Evolutionary conservation across 2,797 vertebrate species (phyloP), one percentile per base, ranked within the genome.

Genomic region (Serranus cabrilla): DNA sequence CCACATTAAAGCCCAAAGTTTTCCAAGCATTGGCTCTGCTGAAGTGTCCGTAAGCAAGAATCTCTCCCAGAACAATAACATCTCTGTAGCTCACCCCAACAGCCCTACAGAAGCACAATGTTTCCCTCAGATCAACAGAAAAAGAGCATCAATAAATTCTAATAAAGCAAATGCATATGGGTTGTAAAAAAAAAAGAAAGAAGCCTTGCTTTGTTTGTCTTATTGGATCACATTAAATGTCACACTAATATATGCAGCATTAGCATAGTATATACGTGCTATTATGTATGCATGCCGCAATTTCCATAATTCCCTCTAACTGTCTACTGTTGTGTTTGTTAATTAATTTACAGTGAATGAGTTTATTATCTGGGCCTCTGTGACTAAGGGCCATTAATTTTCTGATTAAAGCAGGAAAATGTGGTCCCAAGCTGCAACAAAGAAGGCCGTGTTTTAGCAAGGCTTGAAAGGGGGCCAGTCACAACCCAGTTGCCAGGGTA

Each of bases 291-390:
- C 71, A 80, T 66, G 45, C 50, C 1, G 2, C 63, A 52, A 66
- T 81, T 73, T 81, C 21, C 76, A 79, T 81, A 85, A 85, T 74
- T 81, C 74, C 63, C 51, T 69, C 51, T 75, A 80, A 87, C 47
- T 73, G 59, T 63, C 27, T 63, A 52, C 66, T 82, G 67, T 83
- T 78, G 43, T 72, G 71, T 75, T 78, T 85, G 63, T 59, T 85
- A 87, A 86, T 86, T 74, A 59, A 83, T 65, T 81, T 83, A 71
- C 43, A 70, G 54, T 60, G 58, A 82, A 79, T 65, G 46, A 81
- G 64, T 55, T 82, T 61, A 86, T 84, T 81, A 84, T 83, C 65
- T 61, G 51, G 16, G 69, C 54, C 47, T 76, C 18, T 6, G 6
- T 66, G 71, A 81, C 75, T 57, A 66, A 80, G 60, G 56, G 61